Percentiles rank a stretch among this genome's conserved stretches.
Conservation (phyloP, 2,113 vertebrate species). For the Loxodonta africana region DNA sequence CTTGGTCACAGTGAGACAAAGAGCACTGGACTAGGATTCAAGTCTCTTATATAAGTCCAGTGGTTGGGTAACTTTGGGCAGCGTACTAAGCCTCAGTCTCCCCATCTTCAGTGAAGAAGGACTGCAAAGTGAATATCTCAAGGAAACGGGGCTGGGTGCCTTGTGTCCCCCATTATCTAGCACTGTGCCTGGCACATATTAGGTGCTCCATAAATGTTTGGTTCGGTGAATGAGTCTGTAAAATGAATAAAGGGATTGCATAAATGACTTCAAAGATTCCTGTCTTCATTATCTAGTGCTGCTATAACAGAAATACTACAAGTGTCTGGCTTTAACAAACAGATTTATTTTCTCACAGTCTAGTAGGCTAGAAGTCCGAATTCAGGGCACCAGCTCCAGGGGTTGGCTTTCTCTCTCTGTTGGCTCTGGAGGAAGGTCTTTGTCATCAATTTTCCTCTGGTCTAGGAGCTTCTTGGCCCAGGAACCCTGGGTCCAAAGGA, state of each 20-base stretch:
- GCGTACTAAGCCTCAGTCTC: not conserved
- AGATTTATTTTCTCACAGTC: too few relatives aligned
- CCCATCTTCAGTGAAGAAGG: not conserved
- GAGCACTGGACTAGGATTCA: not conserved
- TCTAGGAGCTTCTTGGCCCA: too few relatives aligned
- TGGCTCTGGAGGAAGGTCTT: too few relatives aligned
- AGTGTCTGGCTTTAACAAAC: too few relatives aligned
- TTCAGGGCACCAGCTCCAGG: too few relatives aligned
- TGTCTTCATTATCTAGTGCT: too few relatives aligned
- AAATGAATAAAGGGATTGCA: not conserved
- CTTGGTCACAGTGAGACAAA: not conserved
- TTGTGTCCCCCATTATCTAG: not conserved
- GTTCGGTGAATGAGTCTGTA: not conserved
- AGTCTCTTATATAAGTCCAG: not conserved
- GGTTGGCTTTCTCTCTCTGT: too few relatives aligned
- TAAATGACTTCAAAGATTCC: not conserved
- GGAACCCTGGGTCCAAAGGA: too few relatives aligned
- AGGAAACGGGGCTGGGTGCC: not conserved
- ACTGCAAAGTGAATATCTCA: not conserved
- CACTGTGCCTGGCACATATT: too few relatives aligned
- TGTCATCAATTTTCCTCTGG: too few relatives aligned
- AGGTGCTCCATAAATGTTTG: not conserved
- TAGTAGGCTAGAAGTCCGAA: too few relatives aligned
- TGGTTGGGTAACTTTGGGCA: rapidly evolving
- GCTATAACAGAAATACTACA: too few relatives aligned